These are phyloP conservation scores for Cephus cinctus DNA, from an alignment of 1,140 invertebrate genomes.

Conservation along the genomic window DNA sequence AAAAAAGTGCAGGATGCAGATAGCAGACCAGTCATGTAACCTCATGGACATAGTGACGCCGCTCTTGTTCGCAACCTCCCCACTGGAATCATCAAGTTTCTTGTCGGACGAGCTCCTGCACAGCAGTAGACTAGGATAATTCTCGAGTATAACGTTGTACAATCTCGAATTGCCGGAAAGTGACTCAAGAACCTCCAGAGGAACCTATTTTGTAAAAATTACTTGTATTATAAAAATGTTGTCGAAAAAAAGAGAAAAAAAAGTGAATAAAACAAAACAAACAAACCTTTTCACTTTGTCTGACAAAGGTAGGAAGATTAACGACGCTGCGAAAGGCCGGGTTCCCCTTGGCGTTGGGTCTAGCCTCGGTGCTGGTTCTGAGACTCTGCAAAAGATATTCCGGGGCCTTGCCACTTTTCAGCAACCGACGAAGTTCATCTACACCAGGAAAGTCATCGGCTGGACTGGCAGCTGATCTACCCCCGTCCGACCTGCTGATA, in stretches of 20 bases:
- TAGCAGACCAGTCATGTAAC: conserved; percentile 33
- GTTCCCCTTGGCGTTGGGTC: conserved; percentile 36
- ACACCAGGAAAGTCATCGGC: conserved; percentile 60
- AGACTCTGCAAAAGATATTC: conserved; percentile 68
- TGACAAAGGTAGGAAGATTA: conserved; percentile 73
- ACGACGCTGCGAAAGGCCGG: conserved; percentile 62
- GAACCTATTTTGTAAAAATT: too few relatives aligned
- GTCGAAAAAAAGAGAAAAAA: conserved; percentile 4
- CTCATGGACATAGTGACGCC: conserved; percentile 64
- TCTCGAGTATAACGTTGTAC: conserved; percentile 70
- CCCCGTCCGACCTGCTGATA: conserved; percentile 45
- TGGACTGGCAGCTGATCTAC: conserved; percentile 49
- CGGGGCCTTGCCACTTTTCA: conserved; percentile 65
- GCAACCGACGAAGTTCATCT: conserved; percentile 66
- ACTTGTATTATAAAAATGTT: too few relatives aligned
- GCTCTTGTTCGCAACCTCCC: conserved; percentile 46
- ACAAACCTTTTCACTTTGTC: conserved; percentile 65
- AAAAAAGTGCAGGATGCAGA: conserved; percentile 28
- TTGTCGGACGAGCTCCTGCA: conserved; percentile 67
- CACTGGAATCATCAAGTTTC: conserved; percentile 54
- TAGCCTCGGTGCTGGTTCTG: conserved; percentile 56
- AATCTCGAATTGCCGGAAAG: conserved; percentile 65
- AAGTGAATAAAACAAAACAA: conserved; percentile 8
- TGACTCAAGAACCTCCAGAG: conserved; percentile 65
- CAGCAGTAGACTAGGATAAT: conserved; percentile 68